Percentiles rank a stretch among this genome's conserved stretches.
phyloP scores from a whole-genome alignment of 2,797 vertebrate species.

The Anas georgica region DNA sequence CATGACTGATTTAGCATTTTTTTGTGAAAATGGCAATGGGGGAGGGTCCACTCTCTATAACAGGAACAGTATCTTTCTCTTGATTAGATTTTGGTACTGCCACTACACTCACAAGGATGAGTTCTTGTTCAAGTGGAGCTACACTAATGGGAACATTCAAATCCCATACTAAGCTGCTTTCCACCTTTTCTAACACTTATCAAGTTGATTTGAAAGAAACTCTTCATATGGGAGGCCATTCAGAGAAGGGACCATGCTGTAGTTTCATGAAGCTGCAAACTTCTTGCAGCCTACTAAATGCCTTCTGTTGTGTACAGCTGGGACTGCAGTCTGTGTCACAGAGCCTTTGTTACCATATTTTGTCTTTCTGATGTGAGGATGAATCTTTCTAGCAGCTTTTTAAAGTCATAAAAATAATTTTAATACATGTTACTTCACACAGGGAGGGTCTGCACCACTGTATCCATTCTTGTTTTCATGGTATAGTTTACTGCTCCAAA shows the following conservation, averaged over 20 bases:
- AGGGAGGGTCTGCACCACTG: neutral
- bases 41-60: neutral
- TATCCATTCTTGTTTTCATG: neutral
- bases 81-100: neutral
- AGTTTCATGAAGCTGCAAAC: neutral
- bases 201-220: neutral
- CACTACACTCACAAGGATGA: neutral
- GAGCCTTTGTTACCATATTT: neutral
- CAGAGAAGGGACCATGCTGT: neutral
- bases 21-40: neutral
- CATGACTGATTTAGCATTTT: neutral
- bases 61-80: neutral
- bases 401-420: neutral
- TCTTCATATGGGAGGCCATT: neutral
- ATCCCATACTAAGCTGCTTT: neutral
- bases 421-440: neutral
- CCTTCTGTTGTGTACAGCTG: neutral
- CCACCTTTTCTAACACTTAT: neutral
- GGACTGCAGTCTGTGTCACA: fast-evolving
- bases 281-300: neutral
- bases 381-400: neutral
- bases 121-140: neutral
- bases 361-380: neutral
- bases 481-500: neutral
- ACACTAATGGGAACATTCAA: neutral